phyloP scores from a whole-genome alignment of 2,113 vertebrate species.

The Grammomys dolichurus region DNA sequence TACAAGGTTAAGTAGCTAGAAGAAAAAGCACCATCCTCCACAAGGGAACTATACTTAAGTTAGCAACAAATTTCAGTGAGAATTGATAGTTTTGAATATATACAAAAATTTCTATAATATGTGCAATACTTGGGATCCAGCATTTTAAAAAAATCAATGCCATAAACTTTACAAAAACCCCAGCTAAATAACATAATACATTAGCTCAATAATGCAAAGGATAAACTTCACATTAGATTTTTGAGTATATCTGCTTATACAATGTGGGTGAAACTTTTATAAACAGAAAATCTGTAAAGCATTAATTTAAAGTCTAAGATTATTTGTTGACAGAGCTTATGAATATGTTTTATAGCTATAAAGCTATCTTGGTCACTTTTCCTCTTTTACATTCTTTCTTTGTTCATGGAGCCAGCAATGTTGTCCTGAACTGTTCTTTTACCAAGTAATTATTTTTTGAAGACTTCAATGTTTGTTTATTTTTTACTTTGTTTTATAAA shows the following conservation, averaged over 20 bases:
- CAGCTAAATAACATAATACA: background rate
- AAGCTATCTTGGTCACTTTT: background rate
- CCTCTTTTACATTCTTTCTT: background rate
- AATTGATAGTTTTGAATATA: background rate
- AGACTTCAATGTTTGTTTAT: background rate
- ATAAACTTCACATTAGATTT: background rate
- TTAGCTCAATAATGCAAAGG: background rate
- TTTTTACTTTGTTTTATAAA: background rate
- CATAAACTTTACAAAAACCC: background rate
- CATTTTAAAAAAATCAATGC: background rate
- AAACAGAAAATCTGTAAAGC: background rate
- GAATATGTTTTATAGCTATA: background rate
- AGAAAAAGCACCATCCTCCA: background rate
- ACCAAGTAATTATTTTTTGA: background rate
- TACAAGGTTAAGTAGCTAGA: background rate
- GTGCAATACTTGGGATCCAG: background rate
- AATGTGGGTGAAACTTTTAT: background rate
- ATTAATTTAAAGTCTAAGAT: background rate
- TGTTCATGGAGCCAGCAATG: background rate
- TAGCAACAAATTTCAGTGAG: background rate
- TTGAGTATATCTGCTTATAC: background rate
- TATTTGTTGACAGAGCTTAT: background rate
- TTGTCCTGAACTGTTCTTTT: background rate
- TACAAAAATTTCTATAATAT: background rate
- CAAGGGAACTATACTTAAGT: rapidly evolving